These are phyloP conservation scores for Cherax quadricarinatus DNA, from an alignment of 1,140 invertebrate genomes.

Conservation along the genomic window DNA sequence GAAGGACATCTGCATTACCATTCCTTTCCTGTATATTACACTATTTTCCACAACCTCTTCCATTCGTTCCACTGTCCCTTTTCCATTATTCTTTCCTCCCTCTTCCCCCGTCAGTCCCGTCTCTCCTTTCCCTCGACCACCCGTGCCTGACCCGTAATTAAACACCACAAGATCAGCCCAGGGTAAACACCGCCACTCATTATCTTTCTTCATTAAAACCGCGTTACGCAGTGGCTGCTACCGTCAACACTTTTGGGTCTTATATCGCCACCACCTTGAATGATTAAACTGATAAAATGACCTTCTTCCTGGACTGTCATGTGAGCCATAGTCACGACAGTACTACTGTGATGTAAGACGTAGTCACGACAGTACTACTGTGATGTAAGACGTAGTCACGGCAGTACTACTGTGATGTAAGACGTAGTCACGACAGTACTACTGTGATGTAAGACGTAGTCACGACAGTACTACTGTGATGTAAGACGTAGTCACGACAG, in stretches of 20 bases:
- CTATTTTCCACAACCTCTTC: not conserved
- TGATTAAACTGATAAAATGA: no score
- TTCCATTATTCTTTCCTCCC: not conserved
- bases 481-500: no score
- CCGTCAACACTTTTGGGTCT: not conserved
- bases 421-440: no score
- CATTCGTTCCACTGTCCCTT: not conserved
- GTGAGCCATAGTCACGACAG: no score
- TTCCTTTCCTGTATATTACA: not conserved
- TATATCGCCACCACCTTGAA: no score
- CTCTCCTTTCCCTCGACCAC: not conserved
- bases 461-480: no score
- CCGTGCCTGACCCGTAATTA: constrained; percentile 54
- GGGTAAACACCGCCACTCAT: constrained; percentile 43
- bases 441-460: no score
- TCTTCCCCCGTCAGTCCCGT: not conserved
- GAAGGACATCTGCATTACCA: no score
- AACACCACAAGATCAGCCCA: constrained; percentile 41
- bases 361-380: no score
- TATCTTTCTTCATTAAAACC: constrained; percentile 36
- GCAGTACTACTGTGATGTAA: no score
- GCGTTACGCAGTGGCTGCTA: constrained; percentile 23
- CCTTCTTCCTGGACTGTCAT: not conserved
- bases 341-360: no score
- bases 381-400: no score